Conservation (phyloP, 2,797 vertebrate species). For the Crocodylus rhombifer region DNA sequence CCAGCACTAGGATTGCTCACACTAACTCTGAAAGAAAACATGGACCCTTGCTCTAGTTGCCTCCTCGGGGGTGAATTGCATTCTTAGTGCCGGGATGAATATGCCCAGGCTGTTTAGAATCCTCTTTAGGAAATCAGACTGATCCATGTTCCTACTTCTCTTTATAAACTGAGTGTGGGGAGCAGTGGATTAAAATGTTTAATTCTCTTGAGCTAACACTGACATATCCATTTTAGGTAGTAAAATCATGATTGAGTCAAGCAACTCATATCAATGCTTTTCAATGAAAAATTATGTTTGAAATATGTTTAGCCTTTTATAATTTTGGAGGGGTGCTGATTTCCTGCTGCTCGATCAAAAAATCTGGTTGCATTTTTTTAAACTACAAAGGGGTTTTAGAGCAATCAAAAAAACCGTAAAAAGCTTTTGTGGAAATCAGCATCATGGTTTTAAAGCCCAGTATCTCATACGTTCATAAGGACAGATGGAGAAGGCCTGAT, state of each 20-base stretch:
- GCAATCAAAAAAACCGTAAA: neutral
- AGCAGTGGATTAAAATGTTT: neutral
- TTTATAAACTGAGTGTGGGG: rapidly evolving
- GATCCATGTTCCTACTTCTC: neutral
- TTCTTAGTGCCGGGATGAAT: neutral
- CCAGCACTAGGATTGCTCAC: neutral
- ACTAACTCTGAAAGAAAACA: neutral
- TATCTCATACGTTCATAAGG: neutral
- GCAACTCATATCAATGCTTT: neutral
- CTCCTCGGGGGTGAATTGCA: neutral
- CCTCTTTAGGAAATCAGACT: neutral
- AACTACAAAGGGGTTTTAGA: neutral
- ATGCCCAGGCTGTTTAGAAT: neutral
- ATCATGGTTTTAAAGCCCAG: neutral
- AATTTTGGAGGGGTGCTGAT: neutral
- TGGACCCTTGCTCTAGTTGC: neutral
- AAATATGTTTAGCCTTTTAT: neutral
- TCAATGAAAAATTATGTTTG: too few species aligned
- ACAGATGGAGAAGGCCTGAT: neutral
- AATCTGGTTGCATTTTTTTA: neutral
- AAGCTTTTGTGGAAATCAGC: neutral
- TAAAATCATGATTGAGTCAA: neutral
- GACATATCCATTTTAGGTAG: neutral
- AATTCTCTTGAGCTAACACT: neutral
- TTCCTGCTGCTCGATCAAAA: neutral